A percentile compares a stretch with the other conserved stretches of the same genome.
Conservation (phyloP, 2,888 invertebrate species). For the Smittia aterrima region DNA sequence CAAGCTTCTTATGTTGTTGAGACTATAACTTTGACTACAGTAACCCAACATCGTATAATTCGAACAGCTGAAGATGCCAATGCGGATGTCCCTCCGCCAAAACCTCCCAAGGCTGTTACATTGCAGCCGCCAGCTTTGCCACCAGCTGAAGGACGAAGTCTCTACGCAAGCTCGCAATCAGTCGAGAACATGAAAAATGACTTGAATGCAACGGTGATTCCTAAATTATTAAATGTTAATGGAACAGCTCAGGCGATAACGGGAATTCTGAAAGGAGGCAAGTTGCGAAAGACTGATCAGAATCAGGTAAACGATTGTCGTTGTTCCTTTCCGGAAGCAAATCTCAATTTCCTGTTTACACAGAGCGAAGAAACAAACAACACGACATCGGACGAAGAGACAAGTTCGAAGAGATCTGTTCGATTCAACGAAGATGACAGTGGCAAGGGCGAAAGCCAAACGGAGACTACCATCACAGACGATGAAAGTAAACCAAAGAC, state of each 20-base stretch:
- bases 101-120: slow-evolving; percentile 30
- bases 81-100: slow-evolving; percentile 31
- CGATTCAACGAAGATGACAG: slow-evolving; percentile 56
- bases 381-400: slow-evolving; percentile 55
- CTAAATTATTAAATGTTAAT: slow-evolving; percentile 37
- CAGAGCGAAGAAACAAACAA: slow-evolving; percentile 51
- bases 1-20: slow-evolving; percentile 61
- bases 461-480: slow-evolving; percentile 46
- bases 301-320: slow-evolving; percentile 55
- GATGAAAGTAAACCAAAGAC: slow-evolving; percentile 47
- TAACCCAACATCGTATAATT: slow-evolving; percentile 63
- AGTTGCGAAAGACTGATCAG: slow-evolving; percentile 67
- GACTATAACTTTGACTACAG: slow-evolving; percentile 66
- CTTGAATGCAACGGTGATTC: slow-evolving; percentile 39
- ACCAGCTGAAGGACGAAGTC: slow-evolving; percentile 23
- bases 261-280: slow-evolving; percentile 75
- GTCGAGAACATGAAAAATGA: slow-evolving; percentile 42
- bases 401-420: slow-evolving; percentile 62
- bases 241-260: slow-evolving; percentile 52
- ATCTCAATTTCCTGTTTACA: not conserved
- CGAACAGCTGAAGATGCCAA: slow-evolving; percentile 54
- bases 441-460: slow-evolving; percentile 49
- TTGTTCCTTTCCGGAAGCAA: not conserved
- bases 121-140: slow-evolving; percentile 24
- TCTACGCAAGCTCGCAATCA: slow-evolving; percentile 30